Percentiles rank a stretch among this genome's conserved stretches.
Conservation (phyloP, 30 jellyfish, hydroid and myxozoan species). For the Aurelia aurita region DNA sequence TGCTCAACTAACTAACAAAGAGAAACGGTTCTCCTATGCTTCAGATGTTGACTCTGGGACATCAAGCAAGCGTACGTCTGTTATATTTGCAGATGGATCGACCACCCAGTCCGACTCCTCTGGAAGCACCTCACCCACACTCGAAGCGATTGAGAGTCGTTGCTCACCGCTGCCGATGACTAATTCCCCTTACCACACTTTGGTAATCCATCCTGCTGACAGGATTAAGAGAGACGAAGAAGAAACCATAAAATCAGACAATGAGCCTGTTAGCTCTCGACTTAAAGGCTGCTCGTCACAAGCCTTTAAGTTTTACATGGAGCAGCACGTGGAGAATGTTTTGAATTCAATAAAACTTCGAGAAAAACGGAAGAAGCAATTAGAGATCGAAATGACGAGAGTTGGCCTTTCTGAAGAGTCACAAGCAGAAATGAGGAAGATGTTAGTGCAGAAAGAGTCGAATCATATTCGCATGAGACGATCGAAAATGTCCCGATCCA, state of each 20-base stretch:
- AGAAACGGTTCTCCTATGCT: slow-evolving; percentile 81
- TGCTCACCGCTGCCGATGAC: slow-evolving; percentile 98
- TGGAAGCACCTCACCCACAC: slow-evolving; percentile 91
- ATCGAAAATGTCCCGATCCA: slow-evolving; percentile 91
- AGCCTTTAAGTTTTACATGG: slow-evolving; percentile 97
- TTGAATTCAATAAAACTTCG: slow-evolving; percentile 83
- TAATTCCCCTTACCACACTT: slow-evolving; percentile 87
- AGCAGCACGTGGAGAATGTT: slow-evolving; percentile 97
- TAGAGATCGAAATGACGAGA: slow-evolving; percentile 93
- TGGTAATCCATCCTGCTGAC: slow-evolving; percentile 76
- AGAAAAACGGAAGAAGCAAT: slow-evolving; percentile 77
- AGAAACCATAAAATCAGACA: slow-evolving; percentile 31
- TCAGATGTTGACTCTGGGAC: slow-evolving; percentile 87
- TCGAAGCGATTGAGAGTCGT: slow-evolving; percentile 92
- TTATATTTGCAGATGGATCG: slow-evolving; percentile 72
- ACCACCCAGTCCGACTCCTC: slow-evolving; percentile 90
- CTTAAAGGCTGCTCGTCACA: slow-evolving; percentile 93
- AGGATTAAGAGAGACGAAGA: slow-evolving; percentile 36
- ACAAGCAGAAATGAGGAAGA: slow-evolving; percentile 94
- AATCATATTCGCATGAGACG: slow-evolving; percentile 94
- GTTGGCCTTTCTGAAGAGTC: slow-evolving; percentile 98
- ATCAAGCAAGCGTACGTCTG: slow-evolving; percentile 80
- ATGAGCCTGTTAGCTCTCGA: slow-evolving; percentile 64
- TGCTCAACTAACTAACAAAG: slow-evolving; percentile 32
- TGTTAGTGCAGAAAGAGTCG: slow-evolving; percentile 94